Evolutionary conservation across 92 coral and sea anemone species (phyloP).

Genomic region (Porites divaricata): DNA sequence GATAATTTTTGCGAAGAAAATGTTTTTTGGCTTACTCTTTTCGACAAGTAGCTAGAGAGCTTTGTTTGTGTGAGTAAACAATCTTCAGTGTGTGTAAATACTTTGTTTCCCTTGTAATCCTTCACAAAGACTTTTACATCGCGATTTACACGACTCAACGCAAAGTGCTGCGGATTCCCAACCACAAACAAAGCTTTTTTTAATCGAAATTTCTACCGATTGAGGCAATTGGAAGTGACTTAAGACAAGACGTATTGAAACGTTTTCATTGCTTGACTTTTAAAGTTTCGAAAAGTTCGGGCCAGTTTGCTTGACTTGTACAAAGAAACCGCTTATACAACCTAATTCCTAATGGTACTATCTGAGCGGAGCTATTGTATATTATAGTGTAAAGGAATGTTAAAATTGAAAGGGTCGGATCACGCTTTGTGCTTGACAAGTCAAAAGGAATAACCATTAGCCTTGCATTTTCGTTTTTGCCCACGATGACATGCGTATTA

Average conservation of each 20-base stretch:
- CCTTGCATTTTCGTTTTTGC: not conserved
- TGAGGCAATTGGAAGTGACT: not conserved
- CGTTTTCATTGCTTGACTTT: not conserved
- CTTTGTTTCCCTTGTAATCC: not conserved
- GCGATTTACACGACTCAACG: not conserved
- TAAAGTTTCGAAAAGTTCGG: too few relatives aligned
- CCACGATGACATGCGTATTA: not conserved
- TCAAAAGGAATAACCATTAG: constrained; percentile 4
- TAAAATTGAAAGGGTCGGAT: not conserved
- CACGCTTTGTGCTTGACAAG: not conserved
- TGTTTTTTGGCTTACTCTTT: not conserved
- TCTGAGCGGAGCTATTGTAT: not conserved
- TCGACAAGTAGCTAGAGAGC: not conserved
- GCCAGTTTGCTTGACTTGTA: not conserved
- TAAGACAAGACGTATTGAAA: not conserved
- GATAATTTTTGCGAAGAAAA: not conserved
- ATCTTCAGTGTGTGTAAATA: not conserved
- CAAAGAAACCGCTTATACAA: not conserved
- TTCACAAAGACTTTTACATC: not conserved
- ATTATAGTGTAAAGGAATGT: constrained; percentile 7
- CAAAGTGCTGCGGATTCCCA: constrained; percentile 8
- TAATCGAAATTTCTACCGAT: too few relatives aligned
- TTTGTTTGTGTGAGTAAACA: not conserved
- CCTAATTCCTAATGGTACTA: constrained; percentile 8
- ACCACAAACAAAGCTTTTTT: not conserved